These are phyloP conservation scores for Tenthredo livida DNA, from an alignment of 2,888 invertebrate species.

Conservation along the genomic window DNA sequence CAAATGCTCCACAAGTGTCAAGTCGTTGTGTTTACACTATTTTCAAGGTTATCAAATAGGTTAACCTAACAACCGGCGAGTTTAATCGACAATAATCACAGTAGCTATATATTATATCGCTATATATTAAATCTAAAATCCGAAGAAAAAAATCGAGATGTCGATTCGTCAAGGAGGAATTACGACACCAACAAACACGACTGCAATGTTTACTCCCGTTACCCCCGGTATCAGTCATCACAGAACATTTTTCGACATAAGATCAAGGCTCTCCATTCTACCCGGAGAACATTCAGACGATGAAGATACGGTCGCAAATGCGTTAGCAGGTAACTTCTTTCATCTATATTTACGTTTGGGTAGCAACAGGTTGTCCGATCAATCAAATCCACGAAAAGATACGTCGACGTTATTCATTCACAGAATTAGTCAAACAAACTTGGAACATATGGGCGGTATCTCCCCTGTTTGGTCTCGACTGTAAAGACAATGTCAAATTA, in stretches of 20 bases:
- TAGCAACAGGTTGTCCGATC: background rate
- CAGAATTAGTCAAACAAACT: constrained; percentile 71
- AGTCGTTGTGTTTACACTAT: background rate
- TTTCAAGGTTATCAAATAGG: background rate
- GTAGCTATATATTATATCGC: background rate
- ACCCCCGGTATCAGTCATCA: background rate
- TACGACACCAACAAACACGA: background rate
- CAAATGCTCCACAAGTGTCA: background rate
- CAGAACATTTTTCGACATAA: constrained; percentile 55
- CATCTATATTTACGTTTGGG: constrained; percentile 6
- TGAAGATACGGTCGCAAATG: background rate
- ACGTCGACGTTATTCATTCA: constrained; percentile 12
- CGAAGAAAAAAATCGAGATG: background rate
- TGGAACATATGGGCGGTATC: constrained; percentile 75
- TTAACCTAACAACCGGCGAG: background rate
- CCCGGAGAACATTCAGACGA: constrained; percentile 47
- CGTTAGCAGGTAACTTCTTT: constrained; percentile 53
- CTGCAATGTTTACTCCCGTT: background rate
- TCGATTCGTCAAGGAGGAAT: background rate
- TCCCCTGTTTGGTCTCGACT: constrained; percentile 69
- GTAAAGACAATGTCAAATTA: constrained; percentile 66
- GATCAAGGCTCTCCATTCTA: constrained; percentile 46
- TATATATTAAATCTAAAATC: background rate
- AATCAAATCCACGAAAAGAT: background rate
- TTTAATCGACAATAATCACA: background rate